Percentiles rank a stretch among this genome's conserved stretches.
phyloP scores from a whole-genome alignment of 2,113 vertebrate species.

The Chaenogobius annularis region DNA sequence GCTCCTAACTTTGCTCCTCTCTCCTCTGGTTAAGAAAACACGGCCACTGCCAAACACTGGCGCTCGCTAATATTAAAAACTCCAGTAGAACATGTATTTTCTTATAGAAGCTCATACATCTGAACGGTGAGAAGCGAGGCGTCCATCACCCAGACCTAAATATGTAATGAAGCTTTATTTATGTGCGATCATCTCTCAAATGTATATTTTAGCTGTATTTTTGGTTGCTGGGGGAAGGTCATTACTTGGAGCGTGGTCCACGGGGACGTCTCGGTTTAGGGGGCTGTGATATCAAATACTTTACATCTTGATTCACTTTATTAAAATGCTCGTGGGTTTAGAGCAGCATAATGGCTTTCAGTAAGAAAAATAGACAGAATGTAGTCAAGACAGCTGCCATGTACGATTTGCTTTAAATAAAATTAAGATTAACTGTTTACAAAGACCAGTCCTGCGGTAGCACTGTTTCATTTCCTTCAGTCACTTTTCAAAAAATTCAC shows the following conservation, averaged over 20 bases:
- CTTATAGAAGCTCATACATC: slow-evolving; percentile 14
- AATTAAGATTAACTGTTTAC: no score
- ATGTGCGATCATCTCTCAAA: neutral
- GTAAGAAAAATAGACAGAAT: slow-evolving; percentile 15
- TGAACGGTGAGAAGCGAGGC: neutral
- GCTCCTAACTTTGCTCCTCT: slow-evolving; percentile 27
- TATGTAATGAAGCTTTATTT: slow-evolving; percentile 31
- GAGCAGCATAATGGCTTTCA: slow-evolving; percentile 12
- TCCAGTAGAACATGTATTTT: slow-evolving; percentile 43
- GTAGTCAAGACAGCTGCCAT: neutral
- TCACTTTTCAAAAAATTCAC: no score
- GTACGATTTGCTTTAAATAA: no score
- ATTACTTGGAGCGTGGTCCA: slow-evolving; percentile 37
- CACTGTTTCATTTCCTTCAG: no score
- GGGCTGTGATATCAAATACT: slow-evolving; percentile 43
- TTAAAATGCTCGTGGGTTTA: slow-evolving; percentile 18
- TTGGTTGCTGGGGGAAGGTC: slow-evolving; percentile 11
- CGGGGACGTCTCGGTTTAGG: slow-evolving; percentile 15
- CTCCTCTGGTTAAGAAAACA: slow-evolving; percentile 61
- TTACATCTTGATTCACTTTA: slow-evolving; percentile 56
- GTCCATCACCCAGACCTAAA: slow-evolving; percentile 31
- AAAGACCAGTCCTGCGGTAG: no score
- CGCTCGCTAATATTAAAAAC: slow-evolving; percentile 58
- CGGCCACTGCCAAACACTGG: slow-evolving; percentile 40
- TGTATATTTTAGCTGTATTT: slow-evolving; percentile 28